Evolutionary conservation across 2,113 vertebrate species (phyloP), one percentile per base, ranked within the genome.

Genomic region (Orientallactaga bullata): DNA sequence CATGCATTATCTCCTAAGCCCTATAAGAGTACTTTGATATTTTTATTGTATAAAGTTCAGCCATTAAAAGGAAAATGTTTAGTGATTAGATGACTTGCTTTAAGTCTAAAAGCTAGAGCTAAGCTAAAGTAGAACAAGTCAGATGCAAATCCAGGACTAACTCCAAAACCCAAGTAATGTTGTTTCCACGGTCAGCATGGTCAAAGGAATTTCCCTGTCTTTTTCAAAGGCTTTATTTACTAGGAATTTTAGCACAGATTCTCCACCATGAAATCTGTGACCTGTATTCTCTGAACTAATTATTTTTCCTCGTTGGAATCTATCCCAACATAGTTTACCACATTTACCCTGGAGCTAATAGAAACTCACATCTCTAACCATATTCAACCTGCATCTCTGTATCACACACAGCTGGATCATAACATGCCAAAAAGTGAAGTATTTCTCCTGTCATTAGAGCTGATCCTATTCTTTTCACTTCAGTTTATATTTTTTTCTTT

Each of bases 21-120:
- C 84, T 51, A 17, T 3, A 68, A 35, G 74, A 93, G 8, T 85
- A 37, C 5, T 80, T 73, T 78, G 68, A 85, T 68, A 15, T 28
- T 73, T 60, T 91, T 91, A 85, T 42, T 69, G 42, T 47, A 39
- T 21, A 76, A 86, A 74, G 23, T 63, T 78, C 55, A 94, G 65
- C 24, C 7, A 66, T 89, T 76, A 87, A 87, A 28, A 82, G 91
- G 78, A 77, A 81, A 23, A 71, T 92, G 21, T 69, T 80, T 68
- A 85, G 12, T 65, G 30, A 11, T 72, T 90, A 39, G 23, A 5
- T 35, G 39, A 42, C 26, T 82, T 91, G 51, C 61, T 87, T 78
- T 35, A 88, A 91, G 26, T 69, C 39, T 76, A 86, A 61, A 69
- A 72, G 9, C 30, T 91, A 47, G 30, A 81, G 63, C n/a, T n/a